Evolutionary conservation across 2,113 vertebrate species (phyloP).

Genomic region (Trogon surrucura): DNA sequence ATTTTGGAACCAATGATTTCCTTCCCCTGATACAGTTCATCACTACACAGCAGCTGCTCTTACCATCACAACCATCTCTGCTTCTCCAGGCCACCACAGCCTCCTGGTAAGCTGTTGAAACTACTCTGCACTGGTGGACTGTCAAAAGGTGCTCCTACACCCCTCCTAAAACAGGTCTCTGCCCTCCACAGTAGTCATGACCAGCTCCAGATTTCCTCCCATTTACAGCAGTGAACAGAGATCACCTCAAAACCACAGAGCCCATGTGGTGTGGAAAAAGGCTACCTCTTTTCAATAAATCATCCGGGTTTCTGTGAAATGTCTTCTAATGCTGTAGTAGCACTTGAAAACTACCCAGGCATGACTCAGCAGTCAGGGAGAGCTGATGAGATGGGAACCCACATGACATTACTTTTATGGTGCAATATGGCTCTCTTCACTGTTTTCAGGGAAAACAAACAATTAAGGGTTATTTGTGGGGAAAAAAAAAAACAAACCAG

Average conservation of each 20-base stretch:
- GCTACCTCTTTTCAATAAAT: neutral
- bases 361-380: slow-evolving; percentile 34
- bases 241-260: neutral
- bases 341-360: slow-evolving; percentile 36
- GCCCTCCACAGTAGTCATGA: neutral
- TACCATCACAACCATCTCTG: neutral
- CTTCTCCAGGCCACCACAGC: neutral
- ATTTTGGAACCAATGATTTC: slow-evolving; percentile 57
- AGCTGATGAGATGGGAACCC: slow-evolving; percentile 45
- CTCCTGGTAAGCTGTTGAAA: neutral
- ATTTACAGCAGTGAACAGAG: neutral
- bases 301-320: neutral
- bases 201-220: neutral
- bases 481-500: neutral
- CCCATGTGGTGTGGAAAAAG: neutral
- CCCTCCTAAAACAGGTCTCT: neutral
- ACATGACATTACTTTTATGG: slow-evolving; percentile 47
- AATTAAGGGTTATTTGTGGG: slow-evolving; percentile 51
- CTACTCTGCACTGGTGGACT: neutral
- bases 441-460: slow-evolving; percentile 40
- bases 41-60: neutral
- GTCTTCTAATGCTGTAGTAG: neutral
- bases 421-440: slow-evolving; percentile 25
- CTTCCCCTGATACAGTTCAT: slow-evolving; percentile 28
- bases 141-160: neutral